These are phyloP conservation scores for Pelobates fuscus DNA, from an alignment of 2,113 vertebrate genomes.

Conservation along the genomic window DNA sequence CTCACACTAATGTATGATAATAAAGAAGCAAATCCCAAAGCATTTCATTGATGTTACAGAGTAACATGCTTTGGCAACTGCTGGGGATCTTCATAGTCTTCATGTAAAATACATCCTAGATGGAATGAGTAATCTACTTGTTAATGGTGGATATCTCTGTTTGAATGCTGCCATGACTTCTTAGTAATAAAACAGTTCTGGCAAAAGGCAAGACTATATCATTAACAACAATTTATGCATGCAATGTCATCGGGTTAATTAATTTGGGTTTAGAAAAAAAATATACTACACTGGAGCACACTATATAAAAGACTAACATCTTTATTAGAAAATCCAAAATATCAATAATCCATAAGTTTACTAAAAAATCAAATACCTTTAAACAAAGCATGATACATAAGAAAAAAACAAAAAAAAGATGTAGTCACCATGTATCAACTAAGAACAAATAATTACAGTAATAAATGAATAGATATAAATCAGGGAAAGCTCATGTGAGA, in stretches of 20 bases:
- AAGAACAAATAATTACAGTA: too few relatives aligned
- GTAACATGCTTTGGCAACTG: constrained; percentile 10
- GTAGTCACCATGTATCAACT: too few relatives aligned
- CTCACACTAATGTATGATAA: constrained; percentile 24
- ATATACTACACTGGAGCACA: too few relatives aligned
- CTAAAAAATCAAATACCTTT: too few relatives aligned
- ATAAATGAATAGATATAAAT: too few relatives aligned
- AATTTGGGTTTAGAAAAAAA: too few relatives aligned
- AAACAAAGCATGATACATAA: too few relatives aligned
- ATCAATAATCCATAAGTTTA: too few relatives aligned
- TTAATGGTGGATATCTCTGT: constrained; percentile 1
- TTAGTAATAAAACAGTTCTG: neutral
- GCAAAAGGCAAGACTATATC: neutral
- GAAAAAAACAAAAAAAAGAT: too few relatives aligned
- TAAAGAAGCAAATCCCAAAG: constrained; percentile 22
- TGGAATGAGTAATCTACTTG: neutral
- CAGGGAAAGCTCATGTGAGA: too few relatives aligned
- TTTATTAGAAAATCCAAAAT: too few relatives aligned
- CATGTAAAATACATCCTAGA: neutral
- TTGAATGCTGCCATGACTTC: neutral
- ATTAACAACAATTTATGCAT: neutral
- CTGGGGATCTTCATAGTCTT: neutral
- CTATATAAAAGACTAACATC: too few relatives aligned
- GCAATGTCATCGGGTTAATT: neutral
- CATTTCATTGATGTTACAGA: constrained; percentile 15